phyloP scores from a whole-genome alignment of 2,113 vertebrate genomes.

The Trematocara zebra region DNA sequence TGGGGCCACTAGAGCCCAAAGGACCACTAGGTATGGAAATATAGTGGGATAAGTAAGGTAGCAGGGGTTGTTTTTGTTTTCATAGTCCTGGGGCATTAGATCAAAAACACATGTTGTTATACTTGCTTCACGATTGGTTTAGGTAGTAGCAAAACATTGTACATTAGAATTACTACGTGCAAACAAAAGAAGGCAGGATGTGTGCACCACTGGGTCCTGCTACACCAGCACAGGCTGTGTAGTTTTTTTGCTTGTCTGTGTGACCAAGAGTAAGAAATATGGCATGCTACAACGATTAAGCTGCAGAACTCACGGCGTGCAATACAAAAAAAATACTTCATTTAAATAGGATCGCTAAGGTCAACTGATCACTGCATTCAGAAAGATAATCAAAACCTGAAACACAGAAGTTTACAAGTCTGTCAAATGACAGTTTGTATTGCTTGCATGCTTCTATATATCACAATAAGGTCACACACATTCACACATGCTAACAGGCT shows the following conservation, averaged over 20 bases:
- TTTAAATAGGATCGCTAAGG: neutral
- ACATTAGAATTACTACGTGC: neutral
- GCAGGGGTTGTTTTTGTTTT: neutral
- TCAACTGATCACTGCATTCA: constrained; percentile 4
- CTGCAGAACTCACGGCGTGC: neutral
- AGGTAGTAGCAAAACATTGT: neutral
- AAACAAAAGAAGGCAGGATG: neutral
- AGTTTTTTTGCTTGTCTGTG: neutral
- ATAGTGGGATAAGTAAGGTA: neutral
- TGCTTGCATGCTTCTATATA: constrained; percentile 15
- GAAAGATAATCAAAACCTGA: constrained; percentile 25
- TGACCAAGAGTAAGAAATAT: neutral
- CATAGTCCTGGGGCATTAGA: neutral
- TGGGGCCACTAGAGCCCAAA: neutral
- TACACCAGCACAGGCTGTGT: neutral
- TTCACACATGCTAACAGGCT: neutral
- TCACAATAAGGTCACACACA: constrained; percentile 19
- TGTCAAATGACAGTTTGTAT: neutral
- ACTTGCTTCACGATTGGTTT: neutral
- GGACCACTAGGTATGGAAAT: neutral
- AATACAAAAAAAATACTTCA: neutral
- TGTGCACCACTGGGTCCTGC: neutral
- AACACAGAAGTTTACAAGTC: constrained; percentile 21
- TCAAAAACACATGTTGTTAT: constrained; percentile 18
- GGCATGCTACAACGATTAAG: neutral